Evolutionary conservation across 2,113 vertebrate species (phyloP).

Genomic region (Tyto alba): DNA sequence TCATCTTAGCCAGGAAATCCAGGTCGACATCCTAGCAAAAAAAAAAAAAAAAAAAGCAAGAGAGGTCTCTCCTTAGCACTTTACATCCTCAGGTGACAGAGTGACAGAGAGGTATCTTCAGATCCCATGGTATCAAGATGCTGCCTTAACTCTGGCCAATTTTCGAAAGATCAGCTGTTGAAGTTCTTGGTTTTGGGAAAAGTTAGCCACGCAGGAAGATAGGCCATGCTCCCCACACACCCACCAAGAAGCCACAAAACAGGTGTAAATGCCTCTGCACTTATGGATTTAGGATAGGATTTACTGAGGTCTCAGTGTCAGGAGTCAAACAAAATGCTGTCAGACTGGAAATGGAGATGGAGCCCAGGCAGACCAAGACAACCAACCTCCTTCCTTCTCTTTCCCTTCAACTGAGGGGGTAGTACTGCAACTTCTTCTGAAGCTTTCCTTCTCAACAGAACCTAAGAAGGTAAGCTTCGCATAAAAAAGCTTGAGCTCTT

Average conservation of each 20-base stretch:
- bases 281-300: not conserved
- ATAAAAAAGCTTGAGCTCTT: not conserved
- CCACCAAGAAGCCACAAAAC: fast-evolving
- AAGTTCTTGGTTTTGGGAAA: not conserved
- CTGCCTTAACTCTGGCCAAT: not conserved
- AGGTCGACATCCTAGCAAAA: conserved; percentile 87
- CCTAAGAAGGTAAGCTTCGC: not conserved
- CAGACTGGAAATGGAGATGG: not conserved
- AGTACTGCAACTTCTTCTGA: not conserved
- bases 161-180: not conserved
- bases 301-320: not conserved
- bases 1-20: conserved; percentile 97
- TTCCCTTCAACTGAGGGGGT: not conserved
- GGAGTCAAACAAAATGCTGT: not conserved
- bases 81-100: not conserved
- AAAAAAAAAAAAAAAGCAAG: not conserved
- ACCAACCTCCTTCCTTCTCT: not conserved
- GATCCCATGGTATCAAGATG: not conserved
- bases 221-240: not conserved
- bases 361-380: not conserved
- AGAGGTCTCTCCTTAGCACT: not conserved
- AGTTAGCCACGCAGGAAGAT: not conserved
- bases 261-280: not conserved
- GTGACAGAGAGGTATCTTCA: not conserved
- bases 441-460: not conserved